Base-by-base conservation (phyloP, 2,113 vertebrate genomes). In the Hypomesus transpacificus region DNA sequence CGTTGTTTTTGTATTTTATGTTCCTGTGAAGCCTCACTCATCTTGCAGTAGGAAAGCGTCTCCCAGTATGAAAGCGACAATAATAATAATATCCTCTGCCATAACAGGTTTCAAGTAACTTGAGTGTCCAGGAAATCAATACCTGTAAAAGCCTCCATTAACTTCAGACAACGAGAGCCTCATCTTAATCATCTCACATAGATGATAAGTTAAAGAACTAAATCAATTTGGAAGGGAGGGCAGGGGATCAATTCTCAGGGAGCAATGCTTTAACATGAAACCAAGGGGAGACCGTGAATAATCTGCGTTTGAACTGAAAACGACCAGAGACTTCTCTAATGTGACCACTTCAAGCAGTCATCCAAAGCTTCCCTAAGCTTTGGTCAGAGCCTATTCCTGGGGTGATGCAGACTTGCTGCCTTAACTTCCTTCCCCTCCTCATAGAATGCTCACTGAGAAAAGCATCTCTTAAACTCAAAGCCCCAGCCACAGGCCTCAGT, bases 221-320 rank as follows among this genome's bases (percentile, higher is more conserved):
- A 90, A 89, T 88, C 83, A 84, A 85, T 86, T 46, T 9, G 39
- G 39, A 83, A 75, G 50, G 53, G 71, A 46, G 68, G 75, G 75
- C 62, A 57, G 4, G 79, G 86, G 85, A 86, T 89, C 83, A 84
- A 82, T 89, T 87, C 83, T 78, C 71, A 56, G 70, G 59, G 74
- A 76, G 76, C 77, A 62, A 69, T 70, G 71, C 76, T 76, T 85
- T 86, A 90, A 89, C 86, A 86, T 71, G 85, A 90, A 81, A 89
- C 89, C 88, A 24, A 64, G 70, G 76, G 88, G 87, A 84, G 78
- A 87, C 86, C 83, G 87, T 90, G 89, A 70, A 87, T 86, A 87
- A 90, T 86, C 83, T 70, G 78, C 52, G 85, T 87, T 89, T 89
- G 86, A 90, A 90, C 87, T 88, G 80, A 80, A 62, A 90, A 82